Evolutionary conservation across 1,140 invertebrate genomes (phyloP), one percentile per base, ranked within the genome.

Genomic region (Bacillus rossius): DNA sequence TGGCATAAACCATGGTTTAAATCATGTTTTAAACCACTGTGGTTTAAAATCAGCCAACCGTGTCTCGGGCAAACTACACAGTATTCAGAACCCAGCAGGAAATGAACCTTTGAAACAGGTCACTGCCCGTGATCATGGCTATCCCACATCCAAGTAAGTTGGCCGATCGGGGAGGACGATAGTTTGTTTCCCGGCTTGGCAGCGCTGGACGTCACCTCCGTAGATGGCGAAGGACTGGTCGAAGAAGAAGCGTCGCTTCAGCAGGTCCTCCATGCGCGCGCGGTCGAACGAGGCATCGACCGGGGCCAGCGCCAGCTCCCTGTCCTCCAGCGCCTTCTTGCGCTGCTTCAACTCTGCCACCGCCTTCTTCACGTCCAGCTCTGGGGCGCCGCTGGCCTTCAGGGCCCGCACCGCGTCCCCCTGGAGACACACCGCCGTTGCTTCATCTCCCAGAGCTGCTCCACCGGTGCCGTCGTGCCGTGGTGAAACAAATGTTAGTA

Each of bases 221-320:
- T 99, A 99, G 71, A 99, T 99, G 3, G 96, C 94, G 82, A 99
- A 99, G 0, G 96, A 97, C 70, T 98, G 95, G 74, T 99, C 97
- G 78, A 89, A 97, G 73, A 98, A 99, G 73, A 99, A 99, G 64
- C 96, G 81, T 66, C 98, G 82, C 74, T 99, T 99, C 2, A 99
- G 79, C 4, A 99, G 79, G 80, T 99, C 97, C 77, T 99, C 96
- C 89, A 99, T 91, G 74, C 92, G 92, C 0, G 87, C 79, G 48
- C 95, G 79, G 71, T 99, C 95, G 76, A 99, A 97, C 3, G 81
- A 82, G 19, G 82, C 78, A 0, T 80, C 74, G n/a, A 78, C 71
- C 1, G 94, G 90, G 23, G 85, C 79, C 45, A 99, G 75, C 50
- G 87, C 85, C 3, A 98, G 66, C 75, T 98, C 95, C 76, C 92